These are phyloP conservation scores for Encarsia formosa DNA, from an alignment of 2,888 invertebrate species.

Conservation along the genomic window DNA sequence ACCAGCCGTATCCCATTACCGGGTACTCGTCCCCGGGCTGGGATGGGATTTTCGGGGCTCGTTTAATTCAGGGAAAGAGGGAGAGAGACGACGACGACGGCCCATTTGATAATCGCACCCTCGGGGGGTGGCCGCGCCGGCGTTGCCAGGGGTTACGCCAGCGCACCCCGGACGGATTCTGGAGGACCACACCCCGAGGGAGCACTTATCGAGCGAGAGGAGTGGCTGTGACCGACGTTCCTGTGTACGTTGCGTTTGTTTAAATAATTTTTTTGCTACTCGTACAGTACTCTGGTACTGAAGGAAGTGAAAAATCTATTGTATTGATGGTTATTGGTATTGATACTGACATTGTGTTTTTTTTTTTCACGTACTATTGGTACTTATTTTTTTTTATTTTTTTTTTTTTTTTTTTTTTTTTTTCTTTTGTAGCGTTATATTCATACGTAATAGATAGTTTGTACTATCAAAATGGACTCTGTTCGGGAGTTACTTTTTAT, in stretches of 20 bases:
- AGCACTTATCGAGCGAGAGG: background rate
- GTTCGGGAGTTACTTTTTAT: no score
- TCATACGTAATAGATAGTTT: no score
- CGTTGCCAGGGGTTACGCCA: constrained; percentile 39
- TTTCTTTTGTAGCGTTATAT: no score
- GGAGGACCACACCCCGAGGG: background rate
- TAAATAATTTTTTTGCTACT: no score
- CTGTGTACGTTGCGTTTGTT: no score
- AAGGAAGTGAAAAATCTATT: background rate
- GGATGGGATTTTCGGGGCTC: constrained; percentile 26
- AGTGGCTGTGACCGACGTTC: background rate
- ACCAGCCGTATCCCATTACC: background rate
- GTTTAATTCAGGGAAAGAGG: constrained; percentile 36
- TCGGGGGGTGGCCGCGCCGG: constrained; percentile 15
- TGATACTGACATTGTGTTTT: no score
- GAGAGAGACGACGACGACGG: background rate
- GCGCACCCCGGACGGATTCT: constrained; percentile 34
- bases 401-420: background rate
- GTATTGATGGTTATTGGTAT: background rate
- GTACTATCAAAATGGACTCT: no score
- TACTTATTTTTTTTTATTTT: background rate
- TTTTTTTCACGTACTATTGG: no score
- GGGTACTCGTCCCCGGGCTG: background rate
- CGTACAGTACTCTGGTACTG: no score
- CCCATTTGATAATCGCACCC: constrained; percentile 49